These are phyloP conservation scores for Indri indri DNA, from an alignment of 2,113 vertebrate genomes.

Conservation along the genomic window DNA sequence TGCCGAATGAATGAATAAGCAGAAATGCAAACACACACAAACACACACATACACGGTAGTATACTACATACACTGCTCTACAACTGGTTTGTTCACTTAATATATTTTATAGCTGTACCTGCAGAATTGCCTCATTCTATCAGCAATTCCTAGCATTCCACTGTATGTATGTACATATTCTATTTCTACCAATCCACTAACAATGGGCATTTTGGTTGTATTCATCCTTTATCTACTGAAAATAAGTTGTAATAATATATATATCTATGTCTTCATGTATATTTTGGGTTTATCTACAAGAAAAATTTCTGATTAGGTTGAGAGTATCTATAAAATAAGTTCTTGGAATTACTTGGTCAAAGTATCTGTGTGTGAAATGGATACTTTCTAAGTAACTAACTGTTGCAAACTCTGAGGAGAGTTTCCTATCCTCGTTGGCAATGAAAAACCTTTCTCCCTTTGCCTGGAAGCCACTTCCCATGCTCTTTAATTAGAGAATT, in stretches of 20 bases:
- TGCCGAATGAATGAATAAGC: neutral
- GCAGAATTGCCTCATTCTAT: neutral
- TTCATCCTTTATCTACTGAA: neutral
- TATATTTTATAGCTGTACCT: neutral
- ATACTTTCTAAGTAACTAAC: neutral
- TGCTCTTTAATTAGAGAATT: neutral
- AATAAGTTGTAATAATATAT: neutral
- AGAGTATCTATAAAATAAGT: neutral
- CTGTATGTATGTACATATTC: neutral
- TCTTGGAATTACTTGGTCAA: neutral
- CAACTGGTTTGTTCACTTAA: neutral
- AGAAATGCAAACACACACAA: neutral
- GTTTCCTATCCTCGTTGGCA: neutral
- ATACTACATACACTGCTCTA: no score
- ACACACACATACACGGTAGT: neutral
- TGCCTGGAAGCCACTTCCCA: neutral
- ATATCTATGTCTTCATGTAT: neutral
- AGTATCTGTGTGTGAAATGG: neutral
- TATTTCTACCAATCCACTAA: neutral
- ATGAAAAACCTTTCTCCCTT: neutral
- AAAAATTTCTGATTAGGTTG: neutral
- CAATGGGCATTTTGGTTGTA: neutral
- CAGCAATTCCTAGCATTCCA: neutral
- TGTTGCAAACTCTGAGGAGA: neutral
- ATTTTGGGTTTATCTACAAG: constrained; percentile 6